A percentile compares a stretch with the other conserved stretches of the same genome.
Conservation (phyloP, 2,797 vertebrate species). For the Acomys russatus region DNA sequence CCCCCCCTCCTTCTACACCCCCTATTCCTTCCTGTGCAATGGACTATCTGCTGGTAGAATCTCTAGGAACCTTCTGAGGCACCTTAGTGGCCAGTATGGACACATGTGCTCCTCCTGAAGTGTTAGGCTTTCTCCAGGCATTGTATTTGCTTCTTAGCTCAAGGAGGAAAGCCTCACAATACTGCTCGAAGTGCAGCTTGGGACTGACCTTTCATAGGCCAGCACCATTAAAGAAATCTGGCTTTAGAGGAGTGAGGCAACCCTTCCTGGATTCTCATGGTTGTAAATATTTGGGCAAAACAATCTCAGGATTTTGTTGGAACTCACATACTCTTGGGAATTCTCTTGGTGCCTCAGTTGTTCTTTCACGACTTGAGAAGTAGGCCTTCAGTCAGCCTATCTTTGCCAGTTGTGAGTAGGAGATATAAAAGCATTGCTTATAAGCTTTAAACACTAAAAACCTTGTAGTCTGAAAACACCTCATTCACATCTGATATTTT, state of each 20-base stretch:
- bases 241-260: neutral
- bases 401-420: neutral
- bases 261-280: neutral
- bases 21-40: neutral
- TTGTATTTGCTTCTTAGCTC: neutral
- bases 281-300: neutral
- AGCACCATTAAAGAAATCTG: neutral
- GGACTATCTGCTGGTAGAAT: neutral
- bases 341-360: neutral
- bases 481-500: neutral
- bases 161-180: neutral
- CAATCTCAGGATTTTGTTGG: neutral
- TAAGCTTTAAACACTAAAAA: neutral
- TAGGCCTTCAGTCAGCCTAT: neutral
- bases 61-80: neutral
- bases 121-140: conserved; percentile 10
- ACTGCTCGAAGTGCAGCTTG: neutral
- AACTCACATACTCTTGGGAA: neutral
- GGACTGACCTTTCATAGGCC: neutral
- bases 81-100: neutral
- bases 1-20: too few relatives aligned
- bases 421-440: neutral
- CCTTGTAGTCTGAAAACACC: neutral
- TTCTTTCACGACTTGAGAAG: neutral
- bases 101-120: neutral